These are phyloP conservation scores for Calephelis perditalis DNA, from an alignment of 2,888 invertebrate genomes.

Conservation along the genomic window DNA sequence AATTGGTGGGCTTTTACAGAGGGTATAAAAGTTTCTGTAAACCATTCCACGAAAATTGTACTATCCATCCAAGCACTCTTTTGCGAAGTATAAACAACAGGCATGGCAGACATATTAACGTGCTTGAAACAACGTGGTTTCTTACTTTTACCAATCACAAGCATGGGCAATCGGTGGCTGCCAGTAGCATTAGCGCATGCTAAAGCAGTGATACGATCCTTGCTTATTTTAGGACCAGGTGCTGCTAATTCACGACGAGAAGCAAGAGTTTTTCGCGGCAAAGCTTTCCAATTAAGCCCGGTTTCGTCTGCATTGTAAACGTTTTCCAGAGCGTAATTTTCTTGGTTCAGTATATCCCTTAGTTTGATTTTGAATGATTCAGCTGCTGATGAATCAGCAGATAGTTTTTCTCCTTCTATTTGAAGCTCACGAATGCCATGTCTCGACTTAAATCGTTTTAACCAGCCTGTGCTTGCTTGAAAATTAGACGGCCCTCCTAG, in stretches of 20 bases:
- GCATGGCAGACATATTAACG: conserved; percentile 30
- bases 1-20: conserved; percentile 21
- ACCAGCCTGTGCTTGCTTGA: conserved; percentile 24
- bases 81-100: conserved; percentile 27
- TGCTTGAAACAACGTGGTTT: conserved; percentile 29
- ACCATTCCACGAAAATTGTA: conserved; percentile 31
- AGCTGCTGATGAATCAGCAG: conserved; percentile 22
- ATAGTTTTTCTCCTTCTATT: conserved; percentile 25
- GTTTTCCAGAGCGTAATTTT: conserved; percentile 23
- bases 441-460: conserved; percentile 26
- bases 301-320: conserved; percentile 22
- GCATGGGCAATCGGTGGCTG: conserved; percentile 28
- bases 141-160: conserved; percentile 29
- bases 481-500: conserved; percentile 27
- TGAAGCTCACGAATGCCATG: conserved; percentile 28
- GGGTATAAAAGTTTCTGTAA: conserved; percentile 28
- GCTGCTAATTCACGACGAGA: conserved; percentile 25
- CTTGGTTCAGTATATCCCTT: conserved; percentile 22
- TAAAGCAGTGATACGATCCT: conserved; percentile 27
- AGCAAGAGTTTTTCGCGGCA: conserved; percentile 26
- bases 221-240: conserved; percentile 23
- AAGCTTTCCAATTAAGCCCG: conserved; percentile 28
- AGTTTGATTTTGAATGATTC: conserved; percentile 19
- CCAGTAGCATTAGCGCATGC: conserved; percentile 27
- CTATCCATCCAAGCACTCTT: conserved; percentile 26